phyloP scores from a whole-genome alignment of 2,888 invertebrate species.

The Hymenopus coronatus region DNA sequence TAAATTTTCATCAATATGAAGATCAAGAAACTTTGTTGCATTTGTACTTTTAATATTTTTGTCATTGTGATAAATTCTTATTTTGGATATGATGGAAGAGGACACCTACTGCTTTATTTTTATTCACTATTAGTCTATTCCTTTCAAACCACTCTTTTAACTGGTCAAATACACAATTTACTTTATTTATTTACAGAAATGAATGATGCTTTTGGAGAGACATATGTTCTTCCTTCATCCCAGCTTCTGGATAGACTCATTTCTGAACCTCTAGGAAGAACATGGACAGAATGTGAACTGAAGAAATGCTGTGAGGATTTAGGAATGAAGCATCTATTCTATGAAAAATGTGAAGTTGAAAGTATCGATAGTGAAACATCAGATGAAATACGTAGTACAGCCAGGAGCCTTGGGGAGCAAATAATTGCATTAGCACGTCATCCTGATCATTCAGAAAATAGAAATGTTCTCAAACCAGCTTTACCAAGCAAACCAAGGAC shows the following conservation, averaged over 20 bases:
- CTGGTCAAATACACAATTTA: not conserved
- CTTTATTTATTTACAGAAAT: constrained; percentile 3
- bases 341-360: not conserved
- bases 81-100: too few relatives aligned
- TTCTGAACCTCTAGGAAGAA: constrained; percentile 14
- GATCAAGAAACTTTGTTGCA: too few relatives aligned
- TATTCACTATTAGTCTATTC: not conserved
- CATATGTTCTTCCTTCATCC: constrained; percentile 21
- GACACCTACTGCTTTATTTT: not conserved
- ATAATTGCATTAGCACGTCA: constrained; percentile 23
- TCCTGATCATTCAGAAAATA: constrained; percentile 4
- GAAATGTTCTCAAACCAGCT: constrained; percentile 37
- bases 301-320: constrained; percentile 23
- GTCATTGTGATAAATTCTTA: too few relatives aligned
- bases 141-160: not conserved
- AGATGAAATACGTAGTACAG: constrained; percentile 19
- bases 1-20: too few relatives aligned
- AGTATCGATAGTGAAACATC: constrained; percentile 11
- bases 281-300: constrained; percentile 27
- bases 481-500: constrained; percentile 37
- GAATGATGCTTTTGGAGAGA: constrained; percentile 17
- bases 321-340: not conserved
- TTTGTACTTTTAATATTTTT: too few relatives aligned
- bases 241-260: constrained; percentile 7
- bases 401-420: constrained; percentile 28